Conservation (phyloP, 2,888 invertebrate species). For the Drosophila multiciliata region DNA sequence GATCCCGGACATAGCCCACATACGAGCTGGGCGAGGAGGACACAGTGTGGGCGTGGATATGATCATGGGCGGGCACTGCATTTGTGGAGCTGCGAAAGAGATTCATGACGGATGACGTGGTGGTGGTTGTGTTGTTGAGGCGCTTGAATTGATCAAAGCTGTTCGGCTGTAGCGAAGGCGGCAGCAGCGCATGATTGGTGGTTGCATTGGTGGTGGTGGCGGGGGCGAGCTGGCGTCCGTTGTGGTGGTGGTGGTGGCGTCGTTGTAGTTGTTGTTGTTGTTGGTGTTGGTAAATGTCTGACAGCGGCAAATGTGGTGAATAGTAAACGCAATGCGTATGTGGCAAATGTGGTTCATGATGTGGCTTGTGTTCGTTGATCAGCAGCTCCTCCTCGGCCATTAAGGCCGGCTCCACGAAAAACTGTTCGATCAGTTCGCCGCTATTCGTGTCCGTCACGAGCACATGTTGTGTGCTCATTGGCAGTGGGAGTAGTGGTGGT, state of each 20-base stretch:
- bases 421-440: conserved; percentile 77
- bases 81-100: conserved; percentile 83
- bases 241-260: conserved; percentile 68
- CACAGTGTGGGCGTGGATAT: conserved; percentile 66
- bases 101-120: conserved; percentile 82
- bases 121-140: conserved; percentile 61
- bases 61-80: conserved; percentile 27
- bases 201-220: conserved; percentile 46
- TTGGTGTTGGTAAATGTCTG: conserved; percentile 68
- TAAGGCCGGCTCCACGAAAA: conserved; percentile 76
- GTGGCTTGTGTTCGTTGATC: conserved; percentile 54
- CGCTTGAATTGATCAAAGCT: conserved; percentile 83
- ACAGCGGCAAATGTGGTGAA: conserved; percentile 73
- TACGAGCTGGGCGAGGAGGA: conserved; percentile 83
- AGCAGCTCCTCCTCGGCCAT: conserved; percentile 63
- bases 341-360: conserved; percentile 68
- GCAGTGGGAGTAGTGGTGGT: conserved; percentile 49
- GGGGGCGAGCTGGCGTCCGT: conserved; percentile 74
- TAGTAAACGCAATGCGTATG: conserved; percentile 82
- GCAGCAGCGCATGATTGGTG: conserved; percentile 61
- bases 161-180: conserved; percentile 59
- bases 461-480: conserved; percentile 73
- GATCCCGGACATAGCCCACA: conserved; percentile 83
- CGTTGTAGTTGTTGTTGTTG: conserved; percentile 18
- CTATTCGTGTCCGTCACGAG: conserved; percentile 81